phyloP scores from a whole-genome alignment of 2,113 vertebrate genomes.

The Gambusia holbrooki region DNA sequence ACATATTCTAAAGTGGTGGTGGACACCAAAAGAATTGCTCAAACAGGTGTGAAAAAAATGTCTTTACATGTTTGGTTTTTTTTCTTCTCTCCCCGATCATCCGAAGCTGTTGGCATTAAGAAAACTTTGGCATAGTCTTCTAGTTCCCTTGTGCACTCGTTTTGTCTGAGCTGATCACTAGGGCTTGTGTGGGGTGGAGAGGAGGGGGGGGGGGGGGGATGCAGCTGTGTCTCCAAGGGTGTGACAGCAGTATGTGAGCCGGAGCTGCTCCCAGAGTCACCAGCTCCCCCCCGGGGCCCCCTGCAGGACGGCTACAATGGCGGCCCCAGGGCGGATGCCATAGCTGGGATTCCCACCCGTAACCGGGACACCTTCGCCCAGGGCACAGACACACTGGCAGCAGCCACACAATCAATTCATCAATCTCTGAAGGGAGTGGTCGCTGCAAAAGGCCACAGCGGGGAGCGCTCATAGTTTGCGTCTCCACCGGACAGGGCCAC shows the following conservation, averaged over 20 bases:
- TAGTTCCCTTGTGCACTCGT: constrained; percentile 63
- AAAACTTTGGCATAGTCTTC: constrained; percentile 65
- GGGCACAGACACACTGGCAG: constrained; percentile 85
- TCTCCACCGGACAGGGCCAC: constrained; percentile 66
- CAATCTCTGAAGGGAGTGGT: constrained; percentile 77
- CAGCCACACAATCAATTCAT: constrained; percentile 83
- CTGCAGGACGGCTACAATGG: constrained; percentile 81
- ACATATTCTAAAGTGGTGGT: not conserved
- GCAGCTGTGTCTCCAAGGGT: constrained; percentile 83
- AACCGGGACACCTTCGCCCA: constrained; percentile 82
- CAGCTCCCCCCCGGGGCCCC: constrained; percentile 80
- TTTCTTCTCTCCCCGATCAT: constrained; percentile 19
- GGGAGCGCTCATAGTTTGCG: constrained; percentile 62
- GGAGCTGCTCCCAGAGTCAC: constrained; percentile 76
- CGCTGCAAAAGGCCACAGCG: constrained; percentile 75
- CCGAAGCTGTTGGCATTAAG: constrained; percentile 45
- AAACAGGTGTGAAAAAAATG: constrained; percentile 26
- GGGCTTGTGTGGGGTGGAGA: not conserved
- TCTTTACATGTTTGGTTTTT: constrained; percentile 36
- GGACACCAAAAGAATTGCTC: not conserved
- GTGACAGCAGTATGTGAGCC: constrained; percentile 86
- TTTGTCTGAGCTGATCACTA: constrained; percentile 61
- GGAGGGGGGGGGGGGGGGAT: constrained; percentile 21
- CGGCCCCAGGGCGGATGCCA: constrained; percentile 81
- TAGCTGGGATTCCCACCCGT: constrained; percentile 85